Conservation (phyloP, 1,140 invertebrate genomes). For the Magallana ariakensis region DNA sequence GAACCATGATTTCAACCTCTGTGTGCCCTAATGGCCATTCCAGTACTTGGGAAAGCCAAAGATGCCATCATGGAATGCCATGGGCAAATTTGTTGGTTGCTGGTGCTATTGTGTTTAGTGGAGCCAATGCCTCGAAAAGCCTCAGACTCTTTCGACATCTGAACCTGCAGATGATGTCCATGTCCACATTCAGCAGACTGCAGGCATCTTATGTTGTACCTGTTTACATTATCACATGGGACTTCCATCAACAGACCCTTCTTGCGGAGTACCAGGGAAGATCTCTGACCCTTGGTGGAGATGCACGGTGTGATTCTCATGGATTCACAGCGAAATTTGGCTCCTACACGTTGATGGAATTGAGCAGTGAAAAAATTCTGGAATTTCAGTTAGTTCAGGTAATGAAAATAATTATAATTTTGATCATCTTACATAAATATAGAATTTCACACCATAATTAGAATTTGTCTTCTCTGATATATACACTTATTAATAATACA, state of each 20-base stretch:
- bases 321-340: conserved; percentile 27
- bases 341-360: not conserved
- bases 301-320: conserved; percentile 40
- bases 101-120: conserved; percentile 44
- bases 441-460: no score
- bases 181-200: not conserved
- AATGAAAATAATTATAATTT: no score
- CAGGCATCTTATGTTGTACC: not conserved
- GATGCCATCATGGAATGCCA: conserved; percentile 30
- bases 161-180: not conserved
- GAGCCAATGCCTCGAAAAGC: conserved; percentile 11
- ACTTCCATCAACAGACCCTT: not conserved
- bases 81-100: conserved; percentile 40
- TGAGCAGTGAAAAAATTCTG: not conserved
- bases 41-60: conserved; percentile 30
- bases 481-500: no score
- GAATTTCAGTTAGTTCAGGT: conserved; percentile 20
- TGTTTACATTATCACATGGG: not conserved
- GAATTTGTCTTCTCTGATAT: no score
- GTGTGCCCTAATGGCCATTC: conserved; percentile 30
- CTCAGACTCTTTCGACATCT: not conserved
- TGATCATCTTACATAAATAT: no score
- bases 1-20: not conserved
- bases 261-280: not conserved
- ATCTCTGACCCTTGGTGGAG: not conserved